phyloP scores from a whole-genome alignment of 2,797 vertebrate species.

The Distichodus sexfasciatus region DNA sequence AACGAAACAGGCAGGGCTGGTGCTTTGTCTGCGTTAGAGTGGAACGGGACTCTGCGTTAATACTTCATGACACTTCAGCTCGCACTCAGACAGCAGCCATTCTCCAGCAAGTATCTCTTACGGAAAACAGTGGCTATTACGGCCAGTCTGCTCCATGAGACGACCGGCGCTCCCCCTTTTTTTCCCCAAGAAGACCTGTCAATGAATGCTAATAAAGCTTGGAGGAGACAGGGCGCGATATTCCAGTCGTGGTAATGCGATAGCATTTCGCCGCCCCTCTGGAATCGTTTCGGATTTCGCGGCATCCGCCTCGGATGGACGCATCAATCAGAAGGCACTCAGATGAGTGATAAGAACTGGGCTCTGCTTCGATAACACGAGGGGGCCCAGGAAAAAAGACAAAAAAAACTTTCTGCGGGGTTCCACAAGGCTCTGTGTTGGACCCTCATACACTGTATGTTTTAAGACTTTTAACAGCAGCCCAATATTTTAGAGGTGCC shows the following conservation, averaged over 20 bases:
- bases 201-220: conserved; percentile 44
- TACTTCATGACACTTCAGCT: conserved; percentile 59
- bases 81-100: background rate
- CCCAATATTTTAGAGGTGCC: conserved; percentile 18
- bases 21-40: conserved; percentile 67
- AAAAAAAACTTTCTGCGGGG: conserved; percentile 26
- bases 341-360: conserved; percentile 61
- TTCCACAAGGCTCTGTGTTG: conserved; percentile 27
- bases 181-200: conserved; percentile 10
- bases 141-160: no score
- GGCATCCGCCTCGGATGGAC: conserved; percentile 66
- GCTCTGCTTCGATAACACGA: conserved; percentile 30
- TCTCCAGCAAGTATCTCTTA: conserved; percentile 6
- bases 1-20: conserved; percentile 61
- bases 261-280: conserved; percentile 52
- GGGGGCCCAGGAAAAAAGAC: conserved; percentile 62
- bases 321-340: conserved; percentile 64
- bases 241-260: conserved; percentile 60
- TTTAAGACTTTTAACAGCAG: conserved; percentile 21
- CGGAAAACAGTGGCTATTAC: background rate
- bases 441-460: conserved; percentile 54
- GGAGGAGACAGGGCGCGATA: conserved; percentile 42
- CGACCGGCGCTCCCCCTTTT: no score
- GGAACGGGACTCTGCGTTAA: conserved; percentile 63
- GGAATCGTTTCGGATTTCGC: conserved; percentile 62